Evolutionary conservation across 1,140 invertebrate species (phyloP).

Genomic region (Colletes latitarsis): DNA sequence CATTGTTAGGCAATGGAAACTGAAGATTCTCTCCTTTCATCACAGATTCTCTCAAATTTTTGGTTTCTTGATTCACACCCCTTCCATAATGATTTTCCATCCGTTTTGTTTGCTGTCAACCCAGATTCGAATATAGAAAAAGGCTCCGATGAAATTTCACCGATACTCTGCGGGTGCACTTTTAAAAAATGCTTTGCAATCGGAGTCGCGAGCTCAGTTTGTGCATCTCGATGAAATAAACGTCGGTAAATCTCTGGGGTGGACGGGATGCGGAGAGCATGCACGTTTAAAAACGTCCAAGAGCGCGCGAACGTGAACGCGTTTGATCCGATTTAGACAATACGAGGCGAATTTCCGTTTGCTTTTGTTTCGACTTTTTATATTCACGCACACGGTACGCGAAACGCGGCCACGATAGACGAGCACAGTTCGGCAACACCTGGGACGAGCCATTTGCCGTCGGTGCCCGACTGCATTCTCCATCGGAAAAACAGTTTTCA

Average conservation of each 20-base stretch:
- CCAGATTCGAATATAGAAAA: no score
- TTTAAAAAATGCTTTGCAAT: no score
- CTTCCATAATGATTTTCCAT: no score
- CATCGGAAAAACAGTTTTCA: conserved; percentile 20
- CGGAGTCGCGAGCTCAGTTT: no score
- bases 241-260: background rate
- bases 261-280: background rate
- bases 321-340: conserved; percentile 27
- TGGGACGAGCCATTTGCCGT: conserved; percentile 6
- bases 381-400: background rate
- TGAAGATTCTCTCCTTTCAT: no score
- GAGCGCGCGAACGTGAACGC: background rate
- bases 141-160: no score
- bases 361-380: background rate
- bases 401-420: background rate
- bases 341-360: background rate
- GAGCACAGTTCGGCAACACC: background rate
- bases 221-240: no score
- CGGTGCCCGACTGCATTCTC: conserved; percentile 7
- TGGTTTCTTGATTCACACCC: no score
- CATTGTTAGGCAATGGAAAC: no score
- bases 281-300: conserved; percentile 4
- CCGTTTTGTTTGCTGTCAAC: no score
- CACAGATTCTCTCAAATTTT: no score
- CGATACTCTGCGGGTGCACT: no score